phyloP scores from a whole-genome alignment of 1,140 invertebrate species.

The Tyrophagus putrescentiae region DNA sequence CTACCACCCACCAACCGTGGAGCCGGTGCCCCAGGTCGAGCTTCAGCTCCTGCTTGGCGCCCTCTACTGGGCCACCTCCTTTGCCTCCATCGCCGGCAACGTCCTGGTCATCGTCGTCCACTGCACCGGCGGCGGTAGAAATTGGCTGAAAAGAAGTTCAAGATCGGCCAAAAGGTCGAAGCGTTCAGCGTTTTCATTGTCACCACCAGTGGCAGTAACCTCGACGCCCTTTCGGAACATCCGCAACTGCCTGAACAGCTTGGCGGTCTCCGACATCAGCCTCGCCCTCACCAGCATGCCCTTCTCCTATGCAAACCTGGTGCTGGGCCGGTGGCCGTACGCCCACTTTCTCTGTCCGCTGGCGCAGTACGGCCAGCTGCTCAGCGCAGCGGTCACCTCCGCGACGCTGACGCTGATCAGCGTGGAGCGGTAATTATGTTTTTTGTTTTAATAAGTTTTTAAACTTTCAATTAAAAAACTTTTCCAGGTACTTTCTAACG shows the following conservation, averaged over 20 bases:
- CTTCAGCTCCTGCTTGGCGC: no score
- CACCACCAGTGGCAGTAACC: neutral
- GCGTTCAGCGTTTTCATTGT: neutral
- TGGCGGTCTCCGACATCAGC: no score
- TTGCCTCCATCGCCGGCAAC: neutral
- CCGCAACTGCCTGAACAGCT: no score
- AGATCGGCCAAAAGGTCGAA: neutral
- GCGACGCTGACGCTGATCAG: neutral
- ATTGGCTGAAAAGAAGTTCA: no score
- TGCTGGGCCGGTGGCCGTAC: neutral
- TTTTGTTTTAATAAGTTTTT: neutral
- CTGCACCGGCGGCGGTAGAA: no score
- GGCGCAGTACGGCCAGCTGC: neutral
- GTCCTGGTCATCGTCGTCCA: neutral
- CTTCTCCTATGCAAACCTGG: neutral
- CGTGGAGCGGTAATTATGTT: neutral
- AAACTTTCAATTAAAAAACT: no score
- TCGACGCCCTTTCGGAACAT: neutral
- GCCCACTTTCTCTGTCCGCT: neutral
- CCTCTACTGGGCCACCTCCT: no score
- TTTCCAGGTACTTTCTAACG: no score
- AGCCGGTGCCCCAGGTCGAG: no score
- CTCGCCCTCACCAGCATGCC: neutral
- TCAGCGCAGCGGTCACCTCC: neutral
- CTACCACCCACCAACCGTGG: no score